phyloP scores from a whole-genome alignment of 2,888 invertebrate genomes.

The Cancer borealis region DNA sequence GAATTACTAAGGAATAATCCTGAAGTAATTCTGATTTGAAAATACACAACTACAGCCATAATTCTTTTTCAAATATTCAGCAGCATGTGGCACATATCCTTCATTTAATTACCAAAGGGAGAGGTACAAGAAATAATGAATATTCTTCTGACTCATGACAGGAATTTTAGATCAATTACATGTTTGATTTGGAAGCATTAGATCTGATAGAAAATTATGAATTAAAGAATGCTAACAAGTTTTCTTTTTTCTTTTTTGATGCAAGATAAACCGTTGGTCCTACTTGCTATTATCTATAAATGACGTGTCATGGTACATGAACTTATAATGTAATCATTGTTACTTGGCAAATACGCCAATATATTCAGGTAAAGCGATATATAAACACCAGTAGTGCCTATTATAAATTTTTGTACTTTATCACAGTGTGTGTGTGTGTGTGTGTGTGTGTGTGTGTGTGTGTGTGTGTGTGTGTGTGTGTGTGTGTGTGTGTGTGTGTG shows the following conservation, averaged over 20 bases:
- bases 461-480: constrained; percentile 25
- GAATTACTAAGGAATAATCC: background rate
- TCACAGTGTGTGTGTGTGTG: constrained; percentile 22
- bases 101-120: background rate
- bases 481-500: constrained; percentile 38
- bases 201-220: background rate
- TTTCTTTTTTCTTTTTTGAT: background rate
- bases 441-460: constrained; percentile 24
- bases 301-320: background rate
- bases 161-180: background rate
- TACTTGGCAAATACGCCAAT: constrained; percentile 42
- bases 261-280: background rate
- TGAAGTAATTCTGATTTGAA: background rate
- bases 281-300: background rate
- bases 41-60: background rate
- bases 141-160: background rate
- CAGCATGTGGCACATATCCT: background rate
- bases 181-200: background rate
- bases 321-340: background rate
- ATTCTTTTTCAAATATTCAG: background rate
- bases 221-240: background rate
- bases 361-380: constrained; percentile 55
- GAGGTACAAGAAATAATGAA: background rate
- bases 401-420: background rate
- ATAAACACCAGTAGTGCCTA: constrained; percentile 56